These are phyloP conservation scores for Premnoplex brunnescens DNA, from an alignment of 2,797 vertebrate genomes.

Conservation along the genomic window DNA sequence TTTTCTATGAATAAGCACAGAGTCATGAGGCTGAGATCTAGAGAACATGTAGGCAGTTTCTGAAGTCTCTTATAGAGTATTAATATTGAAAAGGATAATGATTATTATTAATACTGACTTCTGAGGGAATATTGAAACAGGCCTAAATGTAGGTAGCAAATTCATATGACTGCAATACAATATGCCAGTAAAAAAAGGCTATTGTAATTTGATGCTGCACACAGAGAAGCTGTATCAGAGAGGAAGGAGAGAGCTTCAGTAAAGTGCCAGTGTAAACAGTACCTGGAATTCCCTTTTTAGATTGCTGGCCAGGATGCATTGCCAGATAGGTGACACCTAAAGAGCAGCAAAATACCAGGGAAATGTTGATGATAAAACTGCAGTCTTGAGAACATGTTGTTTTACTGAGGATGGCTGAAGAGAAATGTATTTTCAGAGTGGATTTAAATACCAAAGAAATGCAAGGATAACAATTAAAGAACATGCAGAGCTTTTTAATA, in stretches of 20 bases:
- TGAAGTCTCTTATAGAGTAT: not conserved
- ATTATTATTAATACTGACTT: not conserved
- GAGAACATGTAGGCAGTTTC: not conserved
- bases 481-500: not conserved
- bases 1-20: constrained; percentile 16
- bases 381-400: not conserved
- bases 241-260: not conserved
- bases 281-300: constrained; percentile 43
- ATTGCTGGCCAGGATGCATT: not conserved
- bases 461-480: not conserved
- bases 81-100: constrained; percentile 11
- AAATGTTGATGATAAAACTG: not conserved
- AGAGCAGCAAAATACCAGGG: not conserved
- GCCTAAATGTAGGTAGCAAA: not conserved
- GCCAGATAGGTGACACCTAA: not conserved
- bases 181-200: constrained; percentile 23
- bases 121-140: not conserved
- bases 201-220: constrained; percentile 23
- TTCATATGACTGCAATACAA: constrained; percentile 11
- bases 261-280: not conserved
- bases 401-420: not conserved
- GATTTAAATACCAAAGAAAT: not conserved
- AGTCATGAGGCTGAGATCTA: constrained; percentile 14
- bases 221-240: not conserved
- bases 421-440: not conserved